These are phyloP conservation scores for Drosophila pseudotalamancana DNA, from an alignment of 2,888 invertebrate genomes.

Conservation along the genomic window DNA sequence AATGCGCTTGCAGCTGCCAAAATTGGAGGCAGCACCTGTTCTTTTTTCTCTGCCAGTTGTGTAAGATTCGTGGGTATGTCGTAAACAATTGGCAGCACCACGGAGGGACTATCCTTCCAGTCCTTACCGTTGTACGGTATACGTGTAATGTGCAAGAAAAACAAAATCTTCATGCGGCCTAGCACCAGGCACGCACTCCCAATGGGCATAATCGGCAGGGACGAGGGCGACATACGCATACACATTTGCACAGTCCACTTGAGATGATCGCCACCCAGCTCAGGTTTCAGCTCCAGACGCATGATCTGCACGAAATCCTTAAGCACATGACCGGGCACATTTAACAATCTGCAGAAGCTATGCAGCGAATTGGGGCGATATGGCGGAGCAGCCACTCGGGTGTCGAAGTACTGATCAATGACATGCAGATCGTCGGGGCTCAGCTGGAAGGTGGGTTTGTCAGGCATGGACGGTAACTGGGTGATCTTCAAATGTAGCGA, in stretches of 20 bases:
- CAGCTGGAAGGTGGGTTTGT: constrained; percentile 91
- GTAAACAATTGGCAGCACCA: constrained; percentile 95
- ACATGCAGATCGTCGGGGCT: constrained; percentile 93
- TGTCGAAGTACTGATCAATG: constrained; percentile 96
- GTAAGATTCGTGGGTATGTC: constrained; percentile 94
- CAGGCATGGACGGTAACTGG: constrained; percentile 87
- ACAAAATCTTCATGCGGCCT: constrained; percentile 94
- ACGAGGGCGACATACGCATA: constrained; percentile 95
- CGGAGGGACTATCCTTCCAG: constrained; percentile 88
- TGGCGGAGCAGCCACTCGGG: constrained; percentile 94
- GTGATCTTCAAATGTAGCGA: constrained; percentile 93
- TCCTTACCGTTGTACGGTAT: constrained; percentile 88
- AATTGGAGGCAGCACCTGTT: constrained; percentile 86
- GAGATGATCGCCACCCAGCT: constrained; percentile 86
- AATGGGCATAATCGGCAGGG: constrained; percentile 93
- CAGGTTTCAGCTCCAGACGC: constrained; percentile 87
- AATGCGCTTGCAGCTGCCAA: constrained; percentile 88
- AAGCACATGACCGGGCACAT: constrained; percentile 93
- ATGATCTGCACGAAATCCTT: constrained; percentile 94
- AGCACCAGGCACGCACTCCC: constrained; percentile 95
- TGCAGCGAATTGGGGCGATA: constrained; percentile 95
- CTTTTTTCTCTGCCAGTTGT: constrained; percentile 93
- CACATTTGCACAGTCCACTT: constrained; percentile 97
- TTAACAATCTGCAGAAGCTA: constrained; percentile 93
- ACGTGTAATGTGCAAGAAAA: constrained; percentile 93